A percentile compares a stretch with the other conserved stretches of the same genome.
Conservation (phyloP, 2,797 vertebrate species). For the Numenius phaeopus region DNA sequence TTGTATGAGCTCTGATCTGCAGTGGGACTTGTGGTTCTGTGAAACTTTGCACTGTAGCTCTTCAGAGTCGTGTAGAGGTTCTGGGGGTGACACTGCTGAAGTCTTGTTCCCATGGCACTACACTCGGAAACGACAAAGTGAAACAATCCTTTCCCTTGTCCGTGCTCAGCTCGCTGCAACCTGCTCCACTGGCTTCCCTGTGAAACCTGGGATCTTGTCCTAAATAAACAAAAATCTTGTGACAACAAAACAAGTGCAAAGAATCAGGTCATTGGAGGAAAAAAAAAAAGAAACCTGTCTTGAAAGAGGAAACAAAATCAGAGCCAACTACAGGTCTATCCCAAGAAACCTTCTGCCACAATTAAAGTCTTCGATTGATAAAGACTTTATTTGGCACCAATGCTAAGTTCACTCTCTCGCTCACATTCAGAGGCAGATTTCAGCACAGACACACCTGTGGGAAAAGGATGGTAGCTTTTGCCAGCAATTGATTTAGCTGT, state of each 20-base stretch:
- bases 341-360: background rate
- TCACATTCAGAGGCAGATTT: background rate
- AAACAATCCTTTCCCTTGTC: background rate
- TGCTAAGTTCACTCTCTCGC: rapidly evolving
- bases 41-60: background rate
- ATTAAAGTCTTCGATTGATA: background rate
- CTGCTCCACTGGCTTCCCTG: background rate
- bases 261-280: background rate
- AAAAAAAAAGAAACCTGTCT: background rate
- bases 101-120: background rate
- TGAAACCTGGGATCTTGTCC: background rate
- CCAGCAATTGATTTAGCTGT: background rate
- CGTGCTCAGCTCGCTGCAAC: background rate
- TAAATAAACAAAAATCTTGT: background rate
- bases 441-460: background rate
- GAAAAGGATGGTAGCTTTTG: background rate
- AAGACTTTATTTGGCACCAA: background rate
- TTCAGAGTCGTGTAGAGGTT: background rate
- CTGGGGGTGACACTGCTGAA: background rate
- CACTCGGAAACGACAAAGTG: background rate
- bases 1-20: background rate
- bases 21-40: background rate
- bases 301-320: background rate
- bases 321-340: background rate
- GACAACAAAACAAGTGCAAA: background rate